Evolutionary conservation across 2,797 vertebrate species (phyloP).

Genomic region (Characodon lateralis): DNA sequence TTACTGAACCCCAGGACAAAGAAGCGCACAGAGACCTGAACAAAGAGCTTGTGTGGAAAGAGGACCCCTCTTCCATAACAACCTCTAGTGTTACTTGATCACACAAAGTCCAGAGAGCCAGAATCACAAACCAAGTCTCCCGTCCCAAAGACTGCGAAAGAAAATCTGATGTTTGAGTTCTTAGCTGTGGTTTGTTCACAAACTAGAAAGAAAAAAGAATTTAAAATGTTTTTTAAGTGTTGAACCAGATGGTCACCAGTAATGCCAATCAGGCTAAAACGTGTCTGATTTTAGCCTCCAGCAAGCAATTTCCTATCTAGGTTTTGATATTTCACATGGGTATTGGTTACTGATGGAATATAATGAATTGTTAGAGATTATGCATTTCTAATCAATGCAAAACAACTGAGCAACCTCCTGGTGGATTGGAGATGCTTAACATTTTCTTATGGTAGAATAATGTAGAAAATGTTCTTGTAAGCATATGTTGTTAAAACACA

Average conservation of each 20-base stretch:
- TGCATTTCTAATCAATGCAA: no score
- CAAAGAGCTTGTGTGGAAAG: conserved; percentile 48
- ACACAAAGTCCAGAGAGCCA: conserved; percentile 27
- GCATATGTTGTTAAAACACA: no score
- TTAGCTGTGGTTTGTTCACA: background rate
- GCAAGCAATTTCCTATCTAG: background rate
- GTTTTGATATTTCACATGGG: background rate
- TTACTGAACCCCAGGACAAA: conserved; percentile 4
- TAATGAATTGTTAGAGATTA: no score
- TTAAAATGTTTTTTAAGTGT: background rate
- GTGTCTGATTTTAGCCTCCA: background rate
- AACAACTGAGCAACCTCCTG: no score
- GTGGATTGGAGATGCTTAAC: no score
- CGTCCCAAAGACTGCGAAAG: background rate
- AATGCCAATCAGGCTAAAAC: background rate
- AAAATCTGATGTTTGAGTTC: background rate
- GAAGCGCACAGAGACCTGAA: conserved; percentile 13
- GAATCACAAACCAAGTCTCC: background rate
- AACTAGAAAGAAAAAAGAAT: background rate
- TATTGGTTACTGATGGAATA: background rate
- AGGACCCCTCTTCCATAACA: conserved; percentile 41
- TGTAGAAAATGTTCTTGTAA: no score
- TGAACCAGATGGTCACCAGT: background rate
- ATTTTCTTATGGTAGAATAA: no score
- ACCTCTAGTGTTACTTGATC: conserved; percentile 43